A percentile compares a stretch with the other conserved stretches of the same genome.
Conservation (phyloP, 92 coral and sea anemone species). For the Porites evermanni region DNA sequence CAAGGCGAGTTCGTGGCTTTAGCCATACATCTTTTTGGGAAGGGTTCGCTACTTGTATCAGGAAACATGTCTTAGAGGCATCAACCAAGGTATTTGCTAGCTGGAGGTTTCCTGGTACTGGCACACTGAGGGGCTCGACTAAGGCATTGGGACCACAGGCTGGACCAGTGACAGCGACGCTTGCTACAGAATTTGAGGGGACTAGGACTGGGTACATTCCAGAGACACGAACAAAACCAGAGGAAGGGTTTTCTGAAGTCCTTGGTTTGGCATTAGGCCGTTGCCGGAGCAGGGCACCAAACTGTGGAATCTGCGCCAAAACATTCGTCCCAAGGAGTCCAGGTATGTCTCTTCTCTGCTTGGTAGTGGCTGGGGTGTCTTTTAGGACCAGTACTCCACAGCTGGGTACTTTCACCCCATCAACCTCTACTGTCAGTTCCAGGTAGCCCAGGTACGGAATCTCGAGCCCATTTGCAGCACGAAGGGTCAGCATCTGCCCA, state of each 20-base stretch:
- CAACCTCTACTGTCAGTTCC: constrained; percentile 32
- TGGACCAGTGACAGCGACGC: constrained; percentile 58
- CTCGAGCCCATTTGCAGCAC: constrained; percentile 67
- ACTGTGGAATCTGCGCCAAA: no score
- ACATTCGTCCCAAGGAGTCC: background rate
- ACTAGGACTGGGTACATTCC: no score
- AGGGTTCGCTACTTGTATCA: constrained; percentile 46
- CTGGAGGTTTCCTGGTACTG: constrained; percentile 58
- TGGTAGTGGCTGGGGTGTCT: constrained; percentile 41
- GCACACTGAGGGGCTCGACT: constrained; percentile 60
- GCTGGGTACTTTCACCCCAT: constrained; percentile 46
- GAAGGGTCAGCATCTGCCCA: constrained; percentile 34
- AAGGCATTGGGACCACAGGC: constrained; percentile 63
- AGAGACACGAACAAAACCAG: no score
- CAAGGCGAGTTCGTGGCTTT: constrained; percentile 65
- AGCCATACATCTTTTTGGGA: constrained; percentile 56
- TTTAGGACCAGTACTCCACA: constrained; percentile 51
- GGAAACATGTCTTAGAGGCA: constrained; percentile 61
- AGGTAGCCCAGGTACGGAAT: constrained; percentile 64
- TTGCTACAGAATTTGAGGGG: constrained; percentile 4
- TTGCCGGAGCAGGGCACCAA: no score
- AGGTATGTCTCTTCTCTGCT: constrained; percentile 34
- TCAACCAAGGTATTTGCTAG: constrained; percentile 72
- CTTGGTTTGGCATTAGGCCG: no score
- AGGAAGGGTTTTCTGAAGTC: no score